Evolutionary conservation across 2,797 vertebrate genomes (phyloP).

Genomic region (Muscicapa striata): DNA sequence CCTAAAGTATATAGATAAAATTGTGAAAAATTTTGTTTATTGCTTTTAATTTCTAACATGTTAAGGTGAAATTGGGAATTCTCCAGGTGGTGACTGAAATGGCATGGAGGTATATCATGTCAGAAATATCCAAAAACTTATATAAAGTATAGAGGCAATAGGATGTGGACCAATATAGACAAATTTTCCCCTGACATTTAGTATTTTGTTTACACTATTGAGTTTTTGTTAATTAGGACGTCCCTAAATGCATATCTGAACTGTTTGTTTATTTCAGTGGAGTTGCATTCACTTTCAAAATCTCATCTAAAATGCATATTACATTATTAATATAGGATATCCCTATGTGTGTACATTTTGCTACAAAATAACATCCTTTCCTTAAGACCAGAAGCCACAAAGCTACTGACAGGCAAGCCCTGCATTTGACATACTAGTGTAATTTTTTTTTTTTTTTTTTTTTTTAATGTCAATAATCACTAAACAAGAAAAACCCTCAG

Average conservation of each 20-base stretch:
- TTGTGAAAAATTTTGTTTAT: background rate
- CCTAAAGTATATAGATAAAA: background rate
- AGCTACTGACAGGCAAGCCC: background rate
- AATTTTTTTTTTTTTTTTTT: background rate
- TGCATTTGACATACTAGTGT: background rate
- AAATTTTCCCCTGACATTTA: background rate
- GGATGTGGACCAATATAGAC: background rate
- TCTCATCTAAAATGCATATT: background rate
- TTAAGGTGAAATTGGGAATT: background rate
- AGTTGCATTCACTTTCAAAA: background rate
- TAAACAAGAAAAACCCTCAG: accelerated
- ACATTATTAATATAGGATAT: background rate
- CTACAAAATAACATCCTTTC: background rate
- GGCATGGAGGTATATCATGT: background rate
- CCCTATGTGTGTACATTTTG: accelerated
- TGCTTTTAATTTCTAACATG: background rate
- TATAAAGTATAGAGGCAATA: background rate
- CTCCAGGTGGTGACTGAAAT: background rate
- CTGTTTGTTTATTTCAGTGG: background rate
- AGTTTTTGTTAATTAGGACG: background rate
- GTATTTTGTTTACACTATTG: background rate
- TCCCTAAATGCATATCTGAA: background rate
- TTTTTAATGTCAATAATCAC: background rate
- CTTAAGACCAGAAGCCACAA: background rate
- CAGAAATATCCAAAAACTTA: background rate